A percentile compares a stretch with the other conserved stretches of the same genome.
Evolutionary conservation across 37 sponge, comb jelly and placozoan genomes (phyloP).

Genomic region (Ephydatia muelleri): DNA sequence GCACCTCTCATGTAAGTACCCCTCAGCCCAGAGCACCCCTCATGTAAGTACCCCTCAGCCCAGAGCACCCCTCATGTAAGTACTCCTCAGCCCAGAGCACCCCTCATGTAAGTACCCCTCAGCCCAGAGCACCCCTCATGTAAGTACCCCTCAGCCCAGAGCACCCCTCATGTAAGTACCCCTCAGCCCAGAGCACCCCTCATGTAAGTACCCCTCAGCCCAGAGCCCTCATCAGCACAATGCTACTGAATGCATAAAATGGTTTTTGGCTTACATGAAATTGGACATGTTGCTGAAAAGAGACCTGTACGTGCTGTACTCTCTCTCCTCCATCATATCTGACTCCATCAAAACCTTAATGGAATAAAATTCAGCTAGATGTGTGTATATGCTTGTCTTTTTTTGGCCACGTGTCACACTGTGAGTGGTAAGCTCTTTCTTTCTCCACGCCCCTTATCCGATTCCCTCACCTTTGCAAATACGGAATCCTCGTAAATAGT

Average conservation of each 20-base stretch:
- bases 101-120: background rate
- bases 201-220: background rate
- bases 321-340: constrained; percentile 91
- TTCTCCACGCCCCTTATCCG: background rate
- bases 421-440: too few species aligned
- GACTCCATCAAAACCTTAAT: constrained; percentile 81
- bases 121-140: background rate
- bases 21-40: background rate
- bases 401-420: too few species aligned
- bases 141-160: background rate
- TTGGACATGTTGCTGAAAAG: constrained; percentile 99
- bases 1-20: background rate
- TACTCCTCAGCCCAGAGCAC: too few species aligned
- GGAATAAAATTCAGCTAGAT: background rate
- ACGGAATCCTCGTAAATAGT: constrained; percentile 98
- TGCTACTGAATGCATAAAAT: background rate
- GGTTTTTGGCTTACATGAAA: constrained; percentile 74
- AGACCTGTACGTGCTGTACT: constrained; percentile 86
- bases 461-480: constrained; percentile 76
- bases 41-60: background rate
- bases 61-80: background rate
- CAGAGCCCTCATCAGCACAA: background rate
- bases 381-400: background rate
- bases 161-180: background rate
- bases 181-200: background rate